Percentiles rank a stretch among this genome's conserved stretches.
Conservation (phyloP, 92 coral and sea anemone genomes). For the Epizoanthus fatuus region DNA sequence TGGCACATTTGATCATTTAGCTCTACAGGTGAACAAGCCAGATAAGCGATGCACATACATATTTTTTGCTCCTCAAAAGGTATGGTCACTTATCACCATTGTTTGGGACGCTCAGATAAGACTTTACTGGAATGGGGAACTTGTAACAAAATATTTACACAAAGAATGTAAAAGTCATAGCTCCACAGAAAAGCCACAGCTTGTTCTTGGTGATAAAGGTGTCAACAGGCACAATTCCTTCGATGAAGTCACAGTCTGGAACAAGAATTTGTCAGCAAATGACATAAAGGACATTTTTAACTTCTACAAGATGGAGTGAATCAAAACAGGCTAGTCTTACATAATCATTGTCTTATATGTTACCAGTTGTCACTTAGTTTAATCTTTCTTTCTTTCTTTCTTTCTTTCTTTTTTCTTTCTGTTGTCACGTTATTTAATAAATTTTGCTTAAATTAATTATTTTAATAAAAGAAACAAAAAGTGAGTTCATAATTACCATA, state of each 20-base stretch:
- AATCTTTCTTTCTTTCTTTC: neutral
- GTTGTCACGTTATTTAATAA: no score
- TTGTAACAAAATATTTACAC: neutral
- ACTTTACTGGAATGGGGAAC: conserved; percentile 22
- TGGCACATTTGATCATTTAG: conserved; percentile 30
- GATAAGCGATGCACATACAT: conserved; percentile 1
- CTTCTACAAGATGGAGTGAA: conserved; percentile 16
- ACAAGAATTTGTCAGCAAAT: neutral
- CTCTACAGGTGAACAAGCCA: conserved; percentile 24
- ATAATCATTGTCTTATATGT: neutral
- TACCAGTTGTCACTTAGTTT: neutral
- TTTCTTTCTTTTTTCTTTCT: neutral
- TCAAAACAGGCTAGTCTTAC: conserved; percentile 22
- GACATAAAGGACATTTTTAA: neutral
- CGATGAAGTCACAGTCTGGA: conserved; percentile 25
- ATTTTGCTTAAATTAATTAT: no score
- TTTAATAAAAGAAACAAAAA: no score
- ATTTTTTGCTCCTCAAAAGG: conserved; percentile 29
- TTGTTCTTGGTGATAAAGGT: conserved; percentile 19
- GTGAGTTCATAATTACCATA: no score
- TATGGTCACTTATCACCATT: conserved; percentile 2
- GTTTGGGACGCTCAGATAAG: neutral
- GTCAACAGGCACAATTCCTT: neutral
- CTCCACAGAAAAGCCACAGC: conserved; percentile 6
- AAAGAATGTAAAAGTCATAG: neutral